Evolutionary conservation across 37 sponge, comb jelly and placozoan species (phyloP).

Genomic region (Eunapius fragilis): DNA sequence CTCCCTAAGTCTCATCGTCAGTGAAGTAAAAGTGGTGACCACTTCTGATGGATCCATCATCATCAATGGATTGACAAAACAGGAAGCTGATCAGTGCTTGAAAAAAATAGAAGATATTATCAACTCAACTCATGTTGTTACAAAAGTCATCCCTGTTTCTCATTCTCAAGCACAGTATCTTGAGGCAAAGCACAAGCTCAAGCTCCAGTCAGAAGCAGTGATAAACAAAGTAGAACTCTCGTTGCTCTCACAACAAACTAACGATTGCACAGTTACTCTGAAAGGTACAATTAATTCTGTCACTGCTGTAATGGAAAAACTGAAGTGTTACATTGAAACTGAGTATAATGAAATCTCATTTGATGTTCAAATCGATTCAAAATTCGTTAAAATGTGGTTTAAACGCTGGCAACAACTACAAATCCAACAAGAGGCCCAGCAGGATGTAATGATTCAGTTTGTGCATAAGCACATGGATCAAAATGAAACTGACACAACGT

Average conservation of each 20-base stretch:
- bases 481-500: background rate
- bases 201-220: background rate
- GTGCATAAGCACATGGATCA: background rate
- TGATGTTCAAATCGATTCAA: background rate
- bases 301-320: conserved; percentile 1
- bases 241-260: background rate
- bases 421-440: conserved; percentile 15
- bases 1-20: too few species aligned
- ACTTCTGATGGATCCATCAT: background rate
- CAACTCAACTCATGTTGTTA: background rate
- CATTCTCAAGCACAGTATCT: background rate
- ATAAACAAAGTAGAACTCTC: background rate
- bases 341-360: conserved; percentile 5
- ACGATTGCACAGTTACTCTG: background rate
- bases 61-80: conserved; percentile 33
- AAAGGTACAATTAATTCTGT: background rate
- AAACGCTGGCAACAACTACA: conserved; percentile 38
- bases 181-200: background rate
- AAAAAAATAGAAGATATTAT: conserved; percentile 20
- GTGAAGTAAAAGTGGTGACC: conserved; percentile 1
- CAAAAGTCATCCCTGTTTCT: conserved; percentile 15
- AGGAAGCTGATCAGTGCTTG: conserved; percentile 34
- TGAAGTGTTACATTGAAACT: conserved; percentile 1
- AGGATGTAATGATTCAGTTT: conserved; percentile 42
- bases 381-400: conserved; percentile 32